Conservation (phyloP, 2,113 vertebrate species). For the Anoplopoma fimbria region DNA sequence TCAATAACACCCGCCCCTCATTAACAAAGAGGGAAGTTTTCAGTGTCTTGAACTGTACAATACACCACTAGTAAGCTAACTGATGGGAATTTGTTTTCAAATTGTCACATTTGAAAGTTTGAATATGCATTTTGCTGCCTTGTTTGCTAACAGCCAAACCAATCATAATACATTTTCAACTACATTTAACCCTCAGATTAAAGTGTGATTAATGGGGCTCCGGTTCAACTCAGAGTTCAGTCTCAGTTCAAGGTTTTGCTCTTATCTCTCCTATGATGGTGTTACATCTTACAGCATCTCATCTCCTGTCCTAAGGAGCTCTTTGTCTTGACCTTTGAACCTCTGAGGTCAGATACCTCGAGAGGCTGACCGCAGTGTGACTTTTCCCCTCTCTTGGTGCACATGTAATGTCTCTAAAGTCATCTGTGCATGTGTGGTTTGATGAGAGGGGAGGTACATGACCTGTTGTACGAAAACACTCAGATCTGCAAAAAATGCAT, state of each 20-base stretch:
- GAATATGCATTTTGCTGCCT: background rate
- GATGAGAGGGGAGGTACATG: background rate
- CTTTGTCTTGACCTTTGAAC: slow-evolving; percentile 65
- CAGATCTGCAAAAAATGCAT: background rate
- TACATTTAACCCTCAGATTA: slow-evolving; percentile 18
- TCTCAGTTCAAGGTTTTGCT: slow-evolving; percentile 59
- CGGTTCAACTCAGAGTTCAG: slow-evolving; percentile 48
- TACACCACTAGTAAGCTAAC: background rate
- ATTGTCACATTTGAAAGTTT: background rate
- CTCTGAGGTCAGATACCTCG: slow-evolving; percentile 46
- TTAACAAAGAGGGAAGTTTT: slow-evolving; percentile 19
- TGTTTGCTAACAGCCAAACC: slow-evolving; percentile 1
- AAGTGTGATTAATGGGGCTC: slow-evolving; percentile 14
- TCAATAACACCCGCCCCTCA: background rate
- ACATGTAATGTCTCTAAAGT: slow-evolving; percentile 27
- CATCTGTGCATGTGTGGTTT: slow-evolving; percentile 21
- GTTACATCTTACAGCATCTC: slow-evolving; percentile 61
- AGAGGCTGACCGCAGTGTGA: slow-evolving; percentile 53
- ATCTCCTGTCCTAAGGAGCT: slow-evolving; percentile 54
- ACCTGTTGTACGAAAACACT: slow-evolving; percentile 23
- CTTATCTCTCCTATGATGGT: slow-evolving; percentile 45
- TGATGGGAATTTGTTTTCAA: background rate
- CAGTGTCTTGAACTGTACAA: background rate
- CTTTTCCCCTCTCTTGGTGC: slow-evolving; percentile 28
- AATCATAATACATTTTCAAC: background rate